phyloP scores from a whole-genome alignment of 1,140 invertebrate species.

The Coboldia fuscipes region DNA sequence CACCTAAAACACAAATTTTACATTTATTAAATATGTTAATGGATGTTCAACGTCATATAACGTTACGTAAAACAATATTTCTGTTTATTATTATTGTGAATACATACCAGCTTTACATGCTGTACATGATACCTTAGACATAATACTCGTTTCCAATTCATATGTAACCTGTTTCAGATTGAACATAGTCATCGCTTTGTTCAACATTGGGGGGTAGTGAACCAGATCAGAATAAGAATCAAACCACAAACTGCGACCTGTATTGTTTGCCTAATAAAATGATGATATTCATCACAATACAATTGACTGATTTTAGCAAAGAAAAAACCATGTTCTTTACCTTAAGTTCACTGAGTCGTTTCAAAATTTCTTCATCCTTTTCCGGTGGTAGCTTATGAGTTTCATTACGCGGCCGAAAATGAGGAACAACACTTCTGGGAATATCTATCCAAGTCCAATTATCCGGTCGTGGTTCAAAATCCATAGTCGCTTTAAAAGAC shows the following conservation, averaged over 20 bases:
- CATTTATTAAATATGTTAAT: no score
- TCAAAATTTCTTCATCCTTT: conserved; percentile 28
- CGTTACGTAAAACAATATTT: no score
- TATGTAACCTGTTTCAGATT: conserved; percentile 66
- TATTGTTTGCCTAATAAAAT: conserved; percentile 18
- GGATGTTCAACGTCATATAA: no score
- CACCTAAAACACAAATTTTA: conserved; percentile 37
- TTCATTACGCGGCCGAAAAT: conserved; percentile 24
- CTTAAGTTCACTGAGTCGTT: conserved; percentile 24
- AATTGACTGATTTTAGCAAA: conserved; percentile 3
- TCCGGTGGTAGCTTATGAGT: conserved; percentile 23
- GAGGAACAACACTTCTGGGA: conserved; percentile 26
- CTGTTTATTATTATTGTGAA: not conserved
- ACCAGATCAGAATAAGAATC: conserved; percentile 39
- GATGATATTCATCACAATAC: no score
- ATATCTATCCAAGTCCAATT: conserved; percentile 26
- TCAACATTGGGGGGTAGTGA: conserved; percentile 51
- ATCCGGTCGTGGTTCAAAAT: no score
- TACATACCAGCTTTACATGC: conserved; percentile 61
- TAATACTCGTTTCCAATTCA: conserved; percentile 73
- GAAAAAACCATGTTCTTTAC: conserved; percentile 7
- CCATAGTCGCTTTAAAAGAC: no score
- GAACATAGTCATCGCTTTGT: conserved; percentile 57
- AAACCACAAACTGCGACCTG: conserved; percentile 42
- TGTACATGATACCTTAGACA: conserved; percentile 78